Evolutionary conservation across 2,888 invertebrate genomes (phyloP).

Genomic region (Himalopsyche japonica): DNA sequence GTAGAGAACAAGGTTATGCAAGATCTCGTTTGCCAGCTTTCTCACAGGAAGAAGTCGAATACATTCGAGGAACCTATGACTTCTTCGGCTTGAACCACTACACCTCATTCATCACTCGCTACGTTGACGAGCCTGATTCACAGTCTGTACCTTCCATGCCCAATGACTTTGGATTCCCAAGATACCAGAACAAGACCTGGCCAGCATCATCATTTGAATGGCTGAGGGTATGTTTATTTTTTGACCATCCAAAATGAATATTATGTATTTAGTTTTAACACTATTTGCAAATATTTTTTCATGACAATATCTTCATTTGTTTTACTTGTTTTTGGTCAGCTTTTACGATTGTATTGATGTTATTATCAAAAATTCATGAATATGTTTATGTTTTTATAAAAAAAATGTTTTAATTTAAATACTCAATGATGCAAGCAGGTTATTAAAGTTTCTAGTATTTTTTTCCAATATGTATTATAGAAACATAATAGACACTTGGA

Average conservation of each 20-base stretch:
- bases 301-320: too few species aligned
- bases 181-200: constrained; percentile 39
- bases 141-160: constrained; percentile 31
- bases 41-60: constrained; percentile 61
- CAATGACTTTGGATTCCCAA: constrained; percentile 34
- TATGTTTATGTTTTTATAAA: too few species aligned
- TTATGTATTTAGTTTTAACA: too few species aligned
- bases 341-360: too few species aligned
- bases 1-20: constrained; percentile 61
- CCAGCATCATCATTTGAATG: constrained; percentile 38
- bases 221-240: constrained; percentile 37
- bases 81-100: constrained; percentile 79
- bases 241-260: neutral
- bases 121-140: constrained; percentile 20
- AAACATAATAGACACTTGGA: too few species aligned
- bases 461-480: neutral
- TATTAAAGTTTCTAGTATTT: too few species aligned
- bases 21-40: constrained; percentile 67
- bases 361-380: too few species aligned
- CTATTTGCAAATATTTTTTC: too few species aligned
- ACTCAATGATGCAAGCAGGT: too few species aligned
- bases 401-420: too few species aligned
- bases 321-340: too few species aligned
- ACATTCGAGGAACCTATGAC: constrained; percentile 67
- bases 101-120: constrained; percentile 48